These are phyloP conservation scores for Drosophila anomalata DNA, from an alignment of 2,888 invertebrate species.

Conservation along the genomic window DNA sequence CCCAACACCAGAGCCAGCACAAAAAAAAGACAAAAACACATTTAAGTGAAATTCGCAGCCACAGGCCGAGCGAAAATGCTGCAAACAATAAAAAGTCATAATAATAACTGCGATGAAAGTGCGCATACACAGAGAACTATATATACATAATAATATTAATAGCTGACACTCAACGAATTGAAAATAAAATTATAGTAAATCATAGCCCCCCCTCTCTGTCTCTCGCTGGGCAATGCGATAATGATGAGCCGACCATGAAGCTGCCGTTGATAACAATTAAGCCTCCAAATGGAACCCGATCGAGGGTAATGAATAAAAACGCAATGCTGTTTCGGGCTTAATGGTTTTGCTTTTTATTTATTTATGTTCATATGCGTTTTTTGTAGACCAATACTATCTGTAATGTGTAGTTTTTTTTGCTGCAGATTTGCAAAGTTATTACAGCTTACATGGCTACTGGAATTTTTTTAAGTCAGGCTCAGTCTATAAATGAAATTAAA, in stretches of 20 bases:
- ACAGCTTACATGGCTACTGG: constrained; percentile 4
- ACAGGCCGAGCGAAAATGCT: constrained; percentile 27
- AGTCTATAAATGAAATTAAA: constrained; percentile 11
- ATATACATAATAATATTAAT: constrained; percentile 71
- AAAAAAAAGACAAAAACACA: constrained; percentile 9
- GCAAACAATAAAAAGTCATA: constrained; percentile 60
- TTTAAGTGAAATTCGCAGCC: constrained; percentile 41
- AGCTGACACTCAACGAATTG: constrained; percentile 77
- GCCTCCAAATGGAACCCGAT: constrained; percentile 41
- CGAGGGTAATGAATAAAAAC: constrained; percentile 21
- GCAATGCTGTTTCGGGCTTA: constrained; percentile 22
- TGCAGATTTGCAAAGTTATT: constrained; percentile 21
- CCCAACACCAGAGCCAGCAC: not conserved
- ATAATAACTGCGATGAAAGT: constrained; percentile 63
- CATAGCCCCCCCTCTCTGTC: constrained; percentile 38
- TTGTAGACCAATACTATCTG: constrained; percentile 1
- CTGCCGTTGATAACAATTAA: constrained; percentile 71
- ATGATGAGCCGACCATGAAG: constrained; percentile 53
- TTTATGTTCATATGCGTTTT: constrained; percentile 17
- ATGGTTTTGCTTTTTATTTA: constrained; percentile 14
- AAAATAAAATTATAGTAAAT: constrained; percentile 71
- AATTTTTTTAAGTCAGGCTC: not conserved
- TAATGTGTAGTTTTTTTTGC: constrained; percentile 32
- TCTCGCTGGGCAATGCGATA: constrained; percentile 44
- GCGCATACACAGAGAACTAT: constrained; percentile 21